Base-by-base conservation (phyloP, 1,140 invertebrate species). In the Scaptomyza montana region DNA sequence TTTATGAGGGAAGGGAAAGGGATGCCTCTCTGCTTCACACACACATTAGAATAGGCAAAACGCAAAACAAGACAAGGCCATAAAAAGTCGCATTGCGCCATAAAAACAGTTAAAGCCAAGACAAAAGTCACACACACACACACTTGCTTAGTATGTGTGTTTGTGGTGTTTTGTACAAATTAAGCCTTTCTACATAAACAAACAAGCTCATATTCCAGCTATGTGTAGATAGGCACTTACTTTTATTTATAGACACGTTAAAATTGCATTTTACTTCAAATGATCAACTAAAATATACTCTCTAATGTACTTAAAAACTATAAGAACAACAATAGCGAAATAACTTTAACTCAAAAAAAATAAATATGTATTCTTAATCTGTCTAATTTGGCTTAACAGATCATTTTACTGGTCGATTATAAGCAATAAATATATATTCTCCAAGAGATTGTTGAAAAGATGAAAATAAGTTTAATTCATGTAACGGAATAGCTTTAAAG, bases 21-120 rank as follows among this genome's bases (percentile, higher is more conserved):
- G 21, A 25, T 50, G 28, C 16, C 66, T 16, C 43, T 54, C 59
- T 49, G 21, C 21, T 65, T 30, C 28, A 5, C 30, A 33, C 33
- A 69, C 82, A 89, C 78, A 87, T 87, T 89, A 87, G 84, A 87
- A 87, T 87, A 87, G 84, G 82, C 82, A 76, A 67, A 77, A 73
- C 69, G 53, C 33, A 55, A 75, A 76, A 89, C 60, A 78, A 77
- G 68, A 84, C 85, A 89, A 80, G 84, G 85, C 85, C 80, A 89
- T 89, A 89, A 89, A 89, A 89, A 89, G 85, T 84, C 84, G 84
- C 84, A 89, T 75, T 89, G 84, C 84, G 85, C 84, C 84, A 89
- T 89, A 89, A 89, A 89, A 89, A 89, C 82, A 89, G 84, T 89
- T 89, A 89, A 89, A 80, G 85, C 54, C 80, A 89, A 89, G 84